These are phyloP conservation scores for Enteromius unitaeniatus DNA, from an alignment of 2,797 vertebrate genomes.

Conservation along the genomic window DNA sequence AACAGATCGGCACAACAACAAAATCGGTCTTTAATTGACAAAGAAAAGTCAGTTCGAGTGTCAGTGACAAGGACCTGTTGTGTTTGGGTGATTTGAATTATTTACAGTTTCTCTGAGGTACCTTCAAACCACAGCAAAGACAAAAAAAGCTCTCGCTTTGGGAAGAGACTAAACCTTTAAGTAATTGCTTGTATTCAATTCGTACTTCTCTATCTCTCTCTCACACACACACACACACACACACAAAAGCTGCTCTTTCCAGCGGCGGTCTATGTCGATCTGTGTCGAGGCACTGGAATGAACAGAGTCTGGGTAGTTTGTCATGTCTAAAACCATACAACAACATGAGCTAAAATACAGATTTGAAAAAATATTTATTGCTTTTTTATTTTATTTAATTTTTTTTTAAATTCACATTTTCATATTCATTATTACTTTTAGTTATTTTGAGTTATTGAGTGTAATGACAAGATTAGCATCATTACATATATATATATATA, in stretches of 20 bases:
- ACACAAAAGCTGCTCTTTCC: constrained; percentile 51
- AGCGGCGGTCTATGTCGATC: constrained; percentile 18
- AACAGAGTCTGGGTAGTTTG: constrained; percentile 90
- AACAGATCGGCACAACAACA: constrained; percentile 63
- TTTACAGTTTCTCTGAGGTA: constrained; percentile 38
- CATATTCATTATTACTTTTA: constrained; percentile 73
- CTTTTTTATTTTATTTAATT: constrained; percentile 79
- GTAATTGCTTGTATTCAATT: constrained; percentile 11
- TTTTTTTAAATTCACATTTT: constrained; percentile 76
- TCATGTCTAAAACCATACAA: constrained; percentile 94
- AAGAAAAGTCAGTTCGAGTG: constrained; percentile 80
- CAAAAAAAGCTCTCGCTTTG: constrained; percentile 21
- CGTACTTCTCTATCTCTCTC: constrained; percentile 41
- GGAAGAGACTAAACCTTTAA: not conserved
- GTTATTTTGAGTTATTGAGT: constrained; percentile 77
- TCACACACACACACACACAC: constrained; percentile 64
- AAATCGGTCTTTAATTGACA: constrained; percentile 78
- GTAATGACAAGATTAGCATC: constrained; percentile 77
- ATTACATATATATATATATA: constrained; percentile 57
- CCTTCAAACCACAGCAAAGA: constrained; percentile 17
- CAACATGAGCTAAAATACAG: constrained; percentile 96
- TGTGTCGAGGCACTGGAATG: constrained; percentile 67
- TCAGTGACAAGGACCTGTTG: constrained; percentile 68
- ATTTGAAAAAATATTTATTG: constrained; percentile 99
- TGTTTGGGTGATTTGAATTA: constrained; percentile 66